Conservation (phyloP, 2,113 vertebrate species). For the Podocnemis expansa region DNA sequence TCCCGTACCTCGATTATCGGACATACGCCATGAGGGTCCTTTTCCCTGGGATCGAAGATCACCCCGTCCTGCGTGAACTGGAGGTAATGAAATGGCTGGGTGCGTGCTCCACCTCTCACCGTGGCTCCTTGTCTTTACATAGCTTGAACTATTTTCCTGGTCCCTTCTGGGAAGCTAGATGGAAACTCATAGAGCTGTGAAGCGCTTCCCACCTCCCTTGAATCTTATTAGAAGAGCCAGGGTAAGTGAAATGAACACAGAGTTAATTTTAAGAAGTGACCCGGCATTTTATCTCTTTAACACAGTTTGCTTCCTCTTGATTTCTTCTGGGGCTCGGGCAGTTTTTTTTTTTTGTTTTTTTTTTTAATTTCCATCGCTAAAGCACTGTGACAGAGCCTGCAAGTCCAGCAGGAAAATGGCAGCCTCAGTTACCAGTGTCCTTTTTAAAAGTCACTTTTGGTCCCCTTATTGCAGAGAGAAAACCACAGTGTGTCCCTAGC, state of each 20-base stretch:
- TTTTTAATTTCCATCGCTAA: background rate
- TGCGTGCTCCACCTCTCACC: background rate
- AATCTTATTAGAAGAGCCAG: background rate
- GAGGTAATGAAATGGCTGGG: constrained; percentile 81
- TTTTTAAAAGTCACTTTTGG: background rate
- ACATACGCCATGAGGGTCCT: constrained; percentile 98
- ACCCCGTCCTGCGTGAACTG: constrained; percentile 94
- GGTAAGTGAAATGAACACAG: background rate
- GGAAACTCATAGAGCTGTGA: background rate
- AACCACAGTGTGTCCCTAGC: background rate
- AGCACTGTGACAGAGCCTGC: background rate
- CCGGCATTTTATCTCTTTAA: background rate
- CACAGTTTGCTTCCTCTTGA: accelerated
- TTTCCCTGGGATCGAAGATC: constrained; percentile 97
- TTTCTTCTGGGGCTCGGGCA: background rate
- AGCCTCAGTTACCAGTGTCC: background rate
- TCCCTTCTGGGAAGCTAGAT: background rate
- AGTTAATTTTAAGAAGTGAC: background rate
- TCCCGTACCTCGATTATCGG: constrained; percentile 96
- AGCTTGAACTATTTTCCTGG: background rate
- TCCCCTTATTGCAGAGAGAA: accelerated
- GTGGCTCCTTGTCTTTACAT: background rate
- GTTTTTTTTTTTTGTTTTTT: background rate
- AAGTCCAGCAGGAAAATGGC: background rate
- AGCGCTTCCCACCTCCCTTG: background rate